phyloP scores from a whole-genome alignment of 2,113 vertebrate genomes.

The Amphiprion ocellaris region DNA sequence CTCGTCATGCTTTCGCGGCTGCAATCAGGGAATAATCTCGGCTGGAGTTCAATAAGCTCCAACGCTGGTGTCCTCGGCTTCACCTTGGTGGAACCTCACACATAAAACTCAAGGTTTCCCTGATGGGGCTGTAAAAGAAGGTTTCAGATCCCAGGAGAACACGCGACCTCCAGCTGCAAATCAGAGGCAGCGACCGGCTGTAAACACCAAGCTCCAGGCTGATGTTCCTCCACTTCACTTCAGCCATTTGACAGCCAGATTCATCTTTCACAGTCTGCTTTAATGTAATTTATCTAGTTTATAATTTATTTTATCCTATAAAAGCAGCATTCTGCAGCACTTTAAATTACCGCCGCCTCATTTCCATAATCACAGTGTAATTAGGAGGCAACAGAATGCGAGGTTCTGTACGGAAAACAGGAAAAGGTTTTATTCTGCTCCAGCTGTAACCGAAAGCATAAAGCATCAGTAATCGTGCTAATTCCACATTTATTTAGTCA shows the following conservation, averaged over 20 bases:
- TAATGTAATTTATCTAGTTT: slow-evolving; percentile 35
- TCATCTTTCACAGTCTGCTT: not conserved
- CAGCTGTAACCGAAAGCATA: slow-evolving; percentile 26
- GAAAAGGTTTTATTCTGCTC: slow-evolving; percentile 17
- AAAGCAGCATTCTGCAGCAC: slow-evolving; percentile 28
- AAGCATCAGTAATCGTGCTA: slow-evolving; percentile 30
- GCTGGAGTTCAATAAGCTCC: slow-evolving; percentile 40
- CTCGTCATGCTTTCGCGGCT: slow-evolving; percentile 53
- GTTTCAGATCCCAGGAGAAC: slow-evolving; percentile 24
- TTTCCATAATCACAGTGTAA: slow-evolving; percentile 61
- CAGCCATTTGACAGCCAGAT: slow-evolving; percentile 19
- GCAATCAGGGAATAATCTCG: slow-evolving; percentile 63
- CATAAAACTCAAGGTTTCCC: slow-evolving; percentile 44
- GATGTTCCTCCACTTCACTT: not conserved
- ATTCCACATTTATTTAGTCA: slow-evolving; percentile 20
- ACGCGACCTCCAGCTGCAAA: slow-evolving; percentile 52
- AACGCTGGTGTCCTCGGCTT: slow-evolving; percentile 1
- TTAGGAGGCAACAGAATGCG: slow-evolving; percentile 36
- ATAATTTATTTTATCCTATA: slow-evolving; percentile 44
- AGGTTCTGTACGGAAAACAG: slow-evolving; percentile 7
- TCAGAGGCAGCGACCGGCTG: not conserved
- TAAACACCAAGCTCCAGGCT: not conserved
- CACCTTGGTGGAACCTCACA: slow-evolving; percentile 53
- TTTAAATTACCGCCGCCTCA: slow-evolving; percentile 20
- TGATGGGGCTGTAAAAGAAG: slow-evolving; percentile 63